These are phyloP conservation scores for Scomberomorus guttatus DNA, from an alignment of 2,797 vertebrate genomes.

Conservation along the genomic window DNA sequence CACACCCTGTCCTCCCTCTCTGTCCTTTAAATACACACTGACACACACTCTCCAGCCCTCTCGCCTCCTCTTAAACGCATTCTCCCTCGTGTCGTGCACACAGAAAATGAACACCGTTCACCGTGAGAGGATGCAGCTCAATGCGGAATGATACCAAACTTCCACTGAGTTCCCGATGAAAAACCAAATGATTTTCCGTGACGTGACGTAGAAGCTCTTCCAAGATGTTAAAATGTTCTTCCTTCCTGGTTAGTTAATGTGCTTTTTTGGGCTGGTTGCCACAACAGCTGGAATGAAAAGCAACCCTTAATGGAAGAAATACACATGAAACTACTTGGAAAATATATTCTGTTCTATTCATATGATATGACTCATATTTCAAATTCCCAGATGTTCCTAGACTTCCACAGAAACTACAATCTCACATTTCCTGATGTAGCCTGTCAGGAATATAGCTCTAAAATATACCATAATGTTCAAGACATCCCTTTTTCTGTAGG, in stretches of 20 bases:
- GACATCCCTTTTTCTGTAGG: constrained; percentile 3
- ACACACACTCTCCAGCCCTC: constrained; percentile 36
- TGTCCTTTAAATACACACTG: constrained; percentile 51
- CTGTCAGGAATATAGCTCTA: not conserved
- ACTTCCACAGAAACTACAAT: not conserved
- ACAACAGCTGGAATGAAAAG: constrained; percentile 37
- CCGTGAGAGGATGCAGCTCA: not conserved
- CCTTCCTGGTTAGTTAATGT: constrained; percentile 15
- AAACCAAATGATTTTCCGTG: constrained; percentile 19
- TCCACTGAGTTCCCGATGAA: constrained; percentile 27
- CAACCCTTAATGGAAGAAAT: constrained; percentile 30
- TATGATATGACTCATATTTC: constrained; percentile 31
- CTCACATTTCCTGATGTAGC: constrained; percentile 9
- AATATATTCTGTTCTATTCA: constrained; percentile 19
- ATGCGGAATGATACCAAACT: constrained; percentile 25
- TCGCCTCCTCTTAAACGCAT: not conserved
- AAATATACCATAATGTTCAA: constrained; percentile 20
- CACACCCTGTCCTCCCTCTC: constrained; percentile 58
- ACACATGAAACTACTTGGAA: constrained; percentile 32
- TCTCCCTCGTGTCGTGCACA: not conserved
- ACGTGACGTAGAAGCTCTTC: constrained; percentile 10
- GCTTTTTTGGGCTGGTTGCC: constrained; percentile 33
- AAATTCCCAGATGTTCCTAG: constrained; percentile 48
- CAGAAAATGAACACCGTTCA: constrained; percentile 21
- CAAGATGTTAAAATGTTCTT: constrained; percentile 31